Evolutionary conservation across 2,797 vertebrate species (phyloP).

Genomic region (Gadopsis bispinosus): DNA sequence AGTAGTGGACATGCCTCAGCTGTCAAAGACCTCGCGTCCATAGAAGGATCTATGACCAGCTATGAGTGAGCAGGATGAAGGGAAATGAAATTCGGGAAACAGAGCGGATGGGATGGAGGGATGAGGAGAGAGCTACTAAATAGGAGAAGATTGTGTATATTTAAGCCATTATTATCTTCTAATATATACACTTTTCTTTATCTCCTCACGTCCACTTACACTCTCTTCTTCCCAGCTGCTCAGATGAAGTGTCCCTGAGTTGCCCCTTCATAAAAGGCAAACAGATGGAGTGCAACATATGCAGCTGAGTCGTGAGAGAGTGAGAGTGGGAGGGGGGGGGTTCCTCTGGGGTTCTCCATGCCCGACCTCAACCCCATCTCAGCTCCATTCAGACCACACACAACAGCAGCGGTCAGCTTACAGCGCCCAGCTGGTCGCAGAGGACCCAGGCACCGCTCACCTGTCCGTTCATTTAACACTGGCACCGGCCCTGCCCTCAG

Average conservation of each 20-base stretch:
- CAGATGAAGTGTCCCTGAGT: conserved; percentile 55
- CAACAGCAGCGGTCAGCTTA: conserved; percentile 79
- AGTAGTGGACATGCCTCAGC: conserved; percentile 74
- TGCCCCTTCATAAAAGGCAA: conserved; percentile 43
- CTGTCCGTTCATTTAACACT: conserved; percentile 71
- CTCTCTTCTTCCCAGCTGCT: conserved; percentile 57
- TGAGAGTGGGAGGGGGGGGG: conserved; percentile 44
- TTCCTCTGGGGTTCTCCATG: conserved; percentile 68
- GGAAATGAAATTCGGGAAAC: conserved; percentile 75
- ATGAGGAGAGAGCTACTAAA: conserved; percentile 29
- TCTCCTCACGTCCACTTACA: conserved; percentile 29
- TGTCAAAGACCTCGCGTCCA: conserved; percentile 76
- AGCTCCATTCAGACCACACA: conserved; percentile 79
- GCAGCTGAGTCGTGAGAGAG: conserved; percentile 50
- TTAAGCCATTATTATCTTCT: conserved; percentile 17
- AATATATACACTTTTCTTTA: neutral
- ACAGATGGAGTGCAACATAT: conserved; percentile 57
- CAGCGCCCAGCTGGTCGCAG: conserved; percentile 68
- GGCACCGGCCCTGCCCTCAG: conserved; percentile 52
- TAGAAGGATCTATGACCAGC: conserved; percentile 75
- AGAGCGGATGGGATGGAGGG: conserved; percentile 48
- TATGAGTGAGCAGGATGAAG: conserved; percentile 73
- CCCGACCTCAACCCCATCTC: conserved; percentile 64
- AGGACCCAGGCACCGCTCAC: conserved; percentile 66
- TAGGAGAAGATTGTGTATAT: conserved; percentile 24